These are phyloP conservation scores for Falcunculus frontatus DNA, from an alignment of 2,113 vertebrate species.

Conservation along the genomic window DNA sequence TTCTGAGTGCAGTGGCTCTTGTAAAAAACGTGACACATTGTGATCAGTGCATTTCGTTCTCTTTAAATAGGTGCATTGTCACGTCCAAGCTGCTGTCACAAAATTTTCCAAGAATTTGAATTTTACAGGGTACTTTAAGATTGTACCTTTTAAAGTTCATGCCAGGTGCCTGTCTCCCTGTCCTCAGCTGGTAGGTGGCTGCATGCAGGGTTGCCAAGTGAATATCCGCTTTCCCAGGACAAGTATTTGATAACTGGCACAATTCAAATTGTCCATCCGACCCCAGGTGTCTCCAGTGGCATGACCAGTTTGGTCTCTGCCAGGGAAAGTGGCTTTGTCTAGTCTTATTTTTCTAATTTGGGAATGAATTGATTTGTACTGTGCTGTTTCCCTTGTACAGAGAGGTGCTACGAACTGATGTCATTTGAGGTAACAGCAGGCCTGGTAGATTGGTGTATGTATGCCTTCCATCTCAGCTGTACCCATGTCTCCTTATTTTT, in stretches of 20 bases:
- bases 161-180: background rate
- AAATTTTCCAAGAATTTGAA: background rate
- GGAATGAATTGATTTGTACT: background rate
- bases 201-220: background rate
- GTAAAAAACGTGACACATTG: background rate
- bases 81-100: background rate
- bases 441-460: background rate
- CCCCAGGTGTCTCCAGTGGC: background rate
- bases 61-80: background rate
- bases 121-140: background rate
- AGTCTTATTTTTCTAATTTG: background rate
- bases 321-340: background rate
- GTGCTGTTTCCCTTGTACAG: background rate
- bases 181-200: background rate
- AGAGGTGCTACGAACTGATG: background rate
- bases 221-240: background rate
- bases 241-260: fast-evolving
- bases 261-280: fast-evolving
- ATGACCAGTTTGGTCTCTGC: background rate
- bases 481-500: background rate
- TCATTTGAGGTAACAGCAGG: background rate
- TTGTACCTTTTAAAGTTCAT: background rate
- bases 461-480: background rate
- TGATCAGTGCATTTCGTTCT: background rate
- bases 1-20: background rate